Evolutionary conservation across 2,113 vertebrate genomes (phyloP).

Genomic region (Cyanoramphus novaezelandiae): DNA sequence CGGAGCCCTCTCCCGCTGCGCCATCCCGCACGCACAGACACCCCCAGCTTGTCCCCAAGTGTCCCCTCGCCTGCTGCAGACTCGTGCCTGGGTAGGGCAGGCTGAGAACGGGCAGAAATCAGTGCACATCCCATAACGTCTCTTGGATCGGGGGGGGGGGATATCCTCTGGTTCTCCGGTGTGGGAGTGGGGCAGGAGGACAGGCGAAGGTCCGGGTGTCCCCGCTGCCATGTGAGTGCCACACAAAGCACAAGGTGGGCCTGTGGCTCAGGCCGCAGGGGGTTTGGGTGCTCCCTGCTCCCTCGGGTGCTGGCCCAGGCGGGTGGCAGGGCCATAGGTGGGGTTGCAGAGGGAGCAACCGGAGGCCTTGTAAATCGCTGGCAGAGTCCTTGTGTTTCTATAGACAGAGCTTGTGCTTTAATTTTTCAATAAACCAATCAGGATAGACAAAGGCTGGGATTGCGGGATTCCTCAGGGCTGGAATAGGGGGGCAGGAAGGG

Average conservation of each 20-base stretch:
- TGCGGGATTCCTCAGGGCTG: background rate
- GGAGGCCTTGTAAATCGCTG: constrained; percentile 78
- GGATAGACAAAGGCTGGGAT: background rate
- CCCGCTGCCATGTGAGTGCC: constrained; percentile 55
- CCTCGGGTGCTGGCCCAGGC: accelerated
- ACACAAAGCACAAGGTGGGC: background rate
- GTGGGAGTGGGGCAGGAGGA: background rate
- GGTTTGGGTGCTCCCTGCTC: accelerated
- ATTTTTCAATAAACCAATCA: constrained; percentile 90
- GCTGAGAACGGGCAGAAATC: background rate
- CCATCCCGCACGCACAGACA: background rate
- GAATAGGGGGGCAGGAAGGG: background rate
- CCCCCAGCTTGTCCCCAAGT: background rate
- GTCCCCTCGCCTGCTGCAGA: background rate
- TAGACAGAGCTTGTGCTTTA: constrained; percentile 87
- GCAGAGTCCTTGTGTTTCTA: constrained; percentile 80
- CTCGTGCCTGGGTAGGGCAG: background rate
- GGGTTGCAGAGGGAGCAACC: constrained; percentile 26
- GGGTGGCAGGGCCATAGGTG: background rate
- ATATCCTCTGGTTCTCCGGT: background rate
- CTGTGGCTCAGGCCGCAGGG: background rate
- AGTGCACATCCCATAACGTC: background rate
- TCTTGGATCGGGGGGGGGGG: background rate
- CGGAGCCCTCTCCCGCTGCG: background rate
- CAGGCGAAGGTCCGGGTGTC: background rate